phyloP scores from a whole-genome alignment of 2,888 invertebrate genomes.

The Nomada flava region DNA sequence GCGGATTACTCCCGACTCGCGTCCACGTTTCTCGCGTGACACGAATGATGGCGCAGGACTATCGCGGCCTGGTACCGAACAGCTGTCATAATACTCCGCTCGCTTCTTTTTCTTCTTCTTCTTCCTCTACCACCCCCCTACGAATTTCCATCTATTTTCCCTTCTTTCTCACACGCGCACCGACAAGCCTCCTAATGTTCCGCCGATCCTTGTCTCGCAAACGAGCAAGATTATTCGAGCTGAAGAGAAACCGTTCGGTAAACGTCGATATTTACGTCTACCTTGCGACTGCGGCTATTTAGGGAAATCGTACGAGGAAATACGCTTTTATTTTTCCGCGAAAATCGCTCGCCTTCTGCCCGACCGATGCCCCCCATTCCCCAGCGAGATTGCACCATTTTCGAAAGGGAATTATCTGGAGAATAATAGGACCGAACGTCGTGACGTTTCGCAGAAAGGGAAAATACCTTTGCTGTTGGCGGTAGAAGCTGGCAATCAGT shows the following conservation, averaged over 20 bases:
- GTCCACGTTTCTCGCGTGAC: conserved; percentile 78
- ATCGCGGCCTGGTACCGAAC: conserved; percentile 86
- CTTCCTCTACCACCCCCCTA: not conserved
- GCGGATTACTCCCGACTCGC: conserved; percentile 64
- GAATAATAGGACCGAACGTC: not conserved
- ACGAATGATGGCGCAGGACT: conserved; percentile 81
- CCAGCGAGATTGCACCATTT: not conserved
- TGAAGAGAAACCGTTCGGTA: conserved; percentile 3
- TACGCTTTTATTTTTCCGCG: not conserved
- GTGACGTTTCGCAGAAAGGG: conserved; percentile 88
- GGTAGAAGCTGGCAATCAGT: conserved; percentile 97
- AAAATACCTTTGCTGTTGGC: conserved; percentile 97
- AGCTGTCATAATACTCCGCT: conserved; percentile 82
- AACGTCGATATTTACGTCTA: conserved; percentile 35
- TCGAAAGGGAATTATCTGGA: not conserved
- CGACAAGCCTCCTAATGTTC: conserved; percentile 38
- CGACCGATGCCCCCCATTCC: not conserved
- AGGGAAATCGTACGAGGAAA: conserved; percentile 21
- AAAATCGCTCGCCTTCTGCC: conserved; percentile 7
- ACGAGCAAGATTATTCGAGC: conserved; percentile 46
- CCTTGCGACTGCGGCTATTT: conserved; percentile 30
- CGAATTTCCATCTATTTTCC: conserved; percentile 9
- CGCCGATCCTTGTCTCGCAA: conserved; percentile 43
- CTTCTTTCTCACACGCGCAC: conserved; percentile 16
- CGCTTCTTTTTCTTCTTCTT: conserved; percentile 66